Evolutionary conservation across 2,797 vertebrate genomes (phyloP), one percentile per base, ranked within the genome.

Genomic region (Spondyliosoma cantharus): DNA sequence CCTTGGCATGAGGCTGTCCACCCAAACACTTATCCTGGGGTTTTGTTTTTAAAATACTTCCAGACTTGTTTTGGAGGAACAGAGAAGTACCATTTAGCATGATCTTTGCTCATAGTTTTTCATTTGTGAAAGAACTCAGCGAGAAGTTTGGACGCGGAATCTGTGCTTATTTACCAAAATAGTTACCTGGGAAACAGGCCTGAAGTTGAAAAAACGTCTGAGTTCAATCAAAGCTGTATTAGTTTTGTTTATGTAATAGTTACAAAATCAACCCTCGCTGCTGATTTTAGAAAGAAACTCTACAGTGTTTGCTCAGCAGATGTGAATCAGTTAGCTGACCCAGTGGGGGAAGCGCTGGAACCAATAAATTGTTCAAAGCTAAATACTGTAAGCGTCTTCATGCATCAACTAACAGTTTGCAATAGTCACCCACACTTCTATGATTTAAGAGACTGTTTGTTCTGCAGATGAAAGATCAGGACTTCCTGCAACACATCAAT

Each of bases 1-100:
- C 73, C 82, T 86, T 86, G 89, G 86, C 84, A 91, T 77, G 61
- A 76, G 71, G 53, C 82, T 86, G 82, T 89, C 86, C 87, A 86
- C 78, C 87, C 86, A 86, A 90, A 91, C 80, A 85, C 80, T 90
- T 86, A 89, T 90, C 87, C 75, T 49, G 58, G 71, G 79, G 63
- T 90, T 89, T 89, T 87, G 81, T 90, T 88, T 88, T 88, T 85
- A 86, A 91, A 93, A 90, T 87, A 91, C 85, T 93, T 91, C 87
- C 91, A 93, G 89, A 91, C 87, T 86, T 87, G 70, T 90, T 89
- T 88, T 87, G 81, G 64, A 81, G 77, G 77, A 89, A 76, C 60
- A 56, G 77, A 80, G 29, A 90, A 86, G 7, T 80, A 65, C 71
- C 74, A 79, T 84, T 90, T 74, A 67, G 74, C 42, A 42, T 82